Evolutionary conservation across 1,140 invertebrate genomes (phyloP).

Genomic region (Drosophila varians): DNA sequence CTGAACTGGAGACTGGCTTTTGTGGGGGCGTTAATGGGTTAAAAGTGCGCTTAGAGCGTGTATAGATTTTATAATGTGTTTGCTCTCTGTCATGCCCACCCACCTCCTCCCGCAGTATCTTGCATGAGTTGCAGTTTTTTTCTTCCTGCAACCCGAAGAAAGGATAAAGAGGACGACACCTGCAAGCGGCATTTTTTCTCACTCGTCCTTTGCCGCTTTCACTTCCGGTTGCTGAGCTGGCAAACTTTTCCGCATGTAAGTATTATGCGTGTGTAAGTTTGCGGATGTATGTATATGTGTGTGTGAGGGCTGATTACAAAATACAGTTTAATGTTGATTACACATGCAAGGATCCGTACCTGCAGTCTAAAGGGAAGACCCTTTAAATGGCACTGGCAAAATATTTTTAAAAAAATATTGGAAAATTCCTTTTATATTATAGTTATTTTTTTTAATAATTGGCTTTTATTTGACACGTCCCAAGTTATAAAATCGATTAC

Average conservation of each 20-base stretch:
- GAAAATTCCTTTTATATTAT: too few species aligned
- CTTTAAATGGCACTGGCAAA: constrained; percentile 9
- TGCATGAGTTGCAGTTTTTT: constrained; percentile 67
- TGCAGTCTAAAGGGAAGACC: constrained; percentile 19
- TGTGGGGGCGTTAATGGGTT: constrained; percentile 74
- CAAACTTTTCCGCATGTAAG: constrained; percentile 51
- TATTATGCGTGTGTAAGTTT: constrained; percentile 3
- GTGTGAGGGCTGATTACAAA: constrained; percentile 71
- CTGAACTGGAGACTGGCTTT: constrained; percentile 24
- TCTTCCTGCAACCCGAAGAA: constrained; percentile 17
- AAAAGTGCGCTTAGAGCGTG: constrained; percentile 77
- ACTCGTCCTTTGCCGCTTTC: constrained; percentile 59
- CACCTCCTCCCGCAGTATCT: constrained; percentile 6
- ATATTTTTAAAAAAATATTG: too few species aligned
- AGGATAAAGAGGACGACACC: constrained; percentile 55
- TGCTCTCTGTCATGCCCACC: constrained; percentile 30
- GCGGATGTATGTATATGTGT: constrained; percentile 21
- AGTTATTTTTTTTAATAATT: too few species aligned
- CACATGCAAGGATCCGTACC: constrained; percentile 58
- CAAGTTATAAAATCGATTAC: too few species aligned
- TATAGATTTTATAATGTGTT: constrained; percentile 80
- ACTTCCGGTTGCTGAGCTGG: constrained; percentile 62
- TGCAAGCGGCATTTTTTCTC: constrained; percentile 43
- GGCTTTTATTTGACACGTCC: too few species aligned
- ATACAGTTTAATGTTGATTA: constrained; percentile 81